Conservation (phyloP, 2,797 vertebrate genomes). For the Micromesistius poutassou region DNA sequence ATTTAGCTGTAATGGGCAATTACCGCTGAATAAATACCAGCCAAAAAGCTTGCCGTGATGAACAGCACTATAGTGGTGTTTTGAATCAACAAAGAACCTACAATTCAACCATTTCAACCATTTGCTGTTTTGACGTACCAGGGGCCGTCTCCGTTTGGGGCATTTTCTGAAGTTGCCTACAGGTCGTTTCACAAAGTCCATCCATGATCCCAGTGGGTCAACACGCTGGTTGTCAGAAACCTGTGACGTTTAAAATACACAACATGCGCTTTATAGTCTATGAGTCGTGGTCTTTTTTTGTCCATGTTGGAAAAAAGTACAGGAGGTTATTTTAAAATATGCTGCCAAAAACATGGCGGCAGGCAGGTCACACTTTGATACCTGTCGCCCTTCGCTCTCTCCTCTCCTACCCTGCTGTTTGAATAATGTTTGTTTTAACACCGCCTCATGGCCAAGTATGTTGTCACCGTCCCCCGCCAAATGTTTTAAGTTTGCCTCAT, state of each 20-base stretch:
- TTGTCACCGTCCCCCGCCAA: slow-evolving; percentile 33
- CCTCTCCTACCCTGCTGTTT: slow-evolving; percentile 21
- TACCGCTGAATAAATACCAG: not conserved
- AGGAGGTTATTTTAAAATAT: slow-evolving; percentile 63
- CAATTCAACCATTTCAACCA: not conserved
- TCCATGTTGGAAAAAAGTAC: slow-evolving; percentile 58
- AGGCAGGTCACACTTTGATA: slow-evolving; percentile 54
- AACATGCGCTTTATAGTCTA: slow-evolving; percentile 15
- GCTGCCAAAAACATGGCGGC: slow-evolving; percentile 60
- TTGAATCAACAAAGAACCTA: slow-evolving; percentile 1
- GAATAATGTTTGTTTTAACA: slow-evolving; percentile 33
- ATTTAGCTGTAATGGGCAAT: slow-evolving; percentile 3
- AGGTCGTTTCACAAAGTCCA: slow-evolving; percentile 89
- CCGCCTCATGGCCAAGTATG: slow-evolving; percentile 26
- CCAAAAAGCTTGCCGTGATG: slow-evolving; percentile 1
- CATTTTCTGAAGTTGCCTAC: slow-evolving; percentile 81
- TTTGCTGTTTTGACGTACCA: slow-evolving; percentile 62
- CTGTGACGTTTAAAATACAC: slow-evolving; percentile 55
- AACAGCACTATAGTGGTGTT: not conserved
- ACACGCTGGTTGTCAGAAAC: slow-evolving; percentile 77
- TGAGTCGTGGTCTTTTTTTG: slow-evolving; percentile 63
- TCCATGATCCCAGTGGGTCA: slow-evolving; percentile 88
- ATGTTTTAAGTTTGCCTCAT: slow-evolving; percentile 43
- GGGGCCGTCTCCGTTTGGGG: slow-evolving; percentile 83
- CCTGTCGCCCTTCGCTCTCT: slow-evolving; percentile 22